Evolutionary conservation across 2,113 vertebrate genomes (phyloP).

Genomic region (Clupea harengus): DNA sequence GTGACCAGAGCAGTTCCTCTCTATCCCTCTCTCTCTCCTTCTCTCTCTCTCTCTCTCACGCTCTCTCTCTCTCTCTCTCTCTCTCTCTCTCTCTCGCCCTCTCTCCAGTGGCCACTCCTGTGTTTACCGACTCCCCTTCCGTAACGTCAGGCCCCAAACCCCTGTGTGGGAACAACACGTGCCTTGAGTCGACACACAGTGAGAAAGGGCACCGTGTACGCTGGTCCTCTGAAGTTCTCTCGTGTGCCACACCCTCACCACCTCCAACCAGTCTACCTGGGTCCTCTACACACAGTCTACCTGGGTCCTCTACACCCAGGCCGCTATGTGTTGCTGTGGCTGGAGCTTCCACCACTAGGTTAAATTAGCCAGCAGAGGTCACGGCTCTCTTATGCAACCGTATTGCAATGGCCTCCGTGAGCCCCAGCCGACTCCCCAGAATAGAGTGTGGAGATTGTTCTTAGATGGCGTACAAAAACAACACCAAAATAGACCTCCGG

Average conservation of each 20-base stretch:
- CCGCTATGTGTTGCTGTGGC: neutral
- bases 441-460: conserved; percentile 67
- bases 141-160: neutral
- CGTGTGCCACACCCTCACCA: neutral
- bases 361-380: conserved; percentile 49
- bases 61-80: neutral
- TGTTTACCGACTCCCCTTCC: neutral
- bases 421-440: conserved; percentile 46
- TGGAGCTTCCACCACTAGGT: neutral
- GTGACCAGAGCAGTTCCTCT: neutral
- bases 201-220: neutral
- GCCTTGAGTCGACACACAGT: neutral
- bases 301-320: neutral
- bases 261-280: neutral
- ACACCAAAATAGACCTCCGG: conserved; percentile 60
- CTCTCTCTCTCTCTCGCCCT: neutral
- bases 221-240: neutral
- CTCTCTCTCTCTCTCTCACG: neutral
- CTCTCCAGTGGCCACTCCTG: conserved; percentile 6
- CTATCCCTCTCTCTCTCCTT: neutral
- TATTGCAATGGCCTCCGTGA: conserved; percentile 51
- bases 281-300: neutral
- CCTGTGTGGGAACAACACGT: neutral
- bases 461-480: conserved; percentile 62
- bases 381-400: conserved; percentile 64